These are phyloP conservation scores for Xenus cinereus DNA, from an alignment of 2,113 vertebrate species.

Conservation along the genomic window DNA sequence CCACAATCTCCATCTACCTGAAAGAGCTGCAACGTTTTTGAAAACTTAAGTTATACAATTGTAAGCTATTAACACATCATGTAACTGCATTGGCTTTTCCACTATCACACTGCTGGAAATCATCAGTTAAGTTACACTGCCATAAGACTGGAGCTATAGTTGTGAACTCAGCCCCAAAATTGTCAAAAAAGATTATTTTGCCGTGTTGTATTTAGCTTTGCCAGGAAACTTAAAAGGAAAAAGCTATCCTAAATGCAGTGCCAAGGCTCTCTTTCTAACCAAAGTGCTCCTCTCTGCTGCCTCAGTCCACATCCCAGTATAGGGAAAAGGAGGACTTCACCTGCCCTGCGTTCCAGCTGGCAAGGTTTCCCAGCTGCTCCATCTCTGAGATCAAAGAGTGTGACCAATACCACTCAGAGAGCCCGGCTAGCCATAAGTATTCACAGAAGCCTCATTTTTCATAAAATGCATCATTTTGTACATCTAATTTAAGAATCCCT, in stretches of 20 bases:
- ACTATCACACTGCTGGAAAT: neutral
- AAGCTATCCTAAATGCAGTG: neutral
- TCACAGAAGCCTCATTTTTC: neutral
- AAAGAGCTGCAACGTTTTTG: neutral
- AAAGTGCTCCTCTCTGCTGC: neutral
- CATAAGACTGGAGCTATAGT: neutral
- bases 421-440: neutral
- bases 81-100: neutral
- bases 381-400: neutral
- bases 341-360: neutral
- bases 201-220: neutral
- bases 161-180: neutral
- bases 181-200: neutral
- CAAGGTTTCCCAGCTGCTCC: neutral
- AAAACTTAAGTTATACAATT: neutral
- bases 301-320: neutral
- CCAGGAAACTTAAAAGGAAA: neutral
- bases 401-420: neutral
- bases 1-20: neutral
- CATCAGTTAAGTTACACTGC: neutral
- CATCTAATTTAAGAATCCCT: neutral
- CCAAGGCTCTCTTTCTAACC: neutral
- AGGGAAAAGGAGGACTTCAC: neutral
- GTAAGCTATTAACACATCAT: neutral
- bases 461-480: neutral